Percentiles rank a stretch among this genome's conserved stretches.
Evolutionary conservation across 2,888 invertebrate species (phyloP).

Genomic region (Girardia tigrina): DNA sequence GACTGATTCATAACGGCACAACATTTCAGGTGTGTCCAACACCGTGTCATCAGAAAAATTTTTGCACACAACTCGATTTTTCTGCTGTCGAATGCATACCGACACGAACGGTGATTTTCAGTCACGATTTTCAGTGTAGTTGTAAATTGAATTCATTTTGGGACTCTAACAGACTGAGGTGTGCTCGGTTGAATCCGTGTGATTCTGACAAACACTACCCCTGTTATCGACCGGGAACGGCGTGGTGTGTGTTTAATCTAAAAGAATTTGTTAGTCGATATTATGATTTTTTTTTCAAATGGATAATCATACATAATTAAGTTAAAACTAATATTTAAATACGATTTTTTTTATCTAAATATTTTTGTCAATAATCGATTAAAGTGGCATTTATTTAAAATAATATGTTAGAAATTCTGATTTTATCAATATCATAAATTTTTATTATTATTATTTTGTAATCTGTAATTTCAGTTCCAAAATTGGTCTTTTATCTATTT

Average conservation of each 20-base stretch:
- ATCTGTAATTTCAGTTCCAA: too few species aligned
- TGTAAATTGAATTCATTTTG: not conserved
- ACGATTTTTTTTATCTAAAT: too few species aligned
- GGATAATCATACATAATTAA: not conserved
- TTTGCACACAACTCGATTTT: not conserved
- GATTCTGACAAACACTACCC: conserved; percentile 8
- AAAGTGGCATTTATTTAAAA: too few species aligned
- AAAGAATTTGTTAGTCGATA: not conserved
- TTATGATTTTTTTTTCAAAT: not conserved
- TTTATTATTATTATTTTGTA: too few species aligned
- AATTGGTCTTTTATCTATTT: too few species aligned
- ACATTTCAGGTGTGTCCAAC: not conserved
- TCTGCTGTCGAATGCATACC: not conserved
- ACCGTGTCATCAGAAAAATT: not conserved
- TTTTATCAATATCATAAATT: too few species aligned
- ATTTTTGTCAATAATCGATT: too few species aligned
- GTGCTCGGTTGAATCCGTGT: conserved; percentile 1
- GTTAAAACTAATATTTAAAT: too few species aligned
- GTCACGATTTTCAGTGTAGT: not conserved
- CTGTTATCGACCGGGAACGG: conserved; percentile 11
- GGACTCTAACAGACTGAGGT: conserved; percentile 11
- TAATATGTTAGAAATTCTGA: too few species aligned
- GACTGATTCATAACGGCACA: not conserved
- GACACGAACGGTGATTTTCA: not conserved
- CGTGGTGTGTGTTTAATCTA: not conserved